Evolutionary conservation across 2,797 vertebrate species (phyloP).

Genomic region (Anas flavirostris): DNA sequence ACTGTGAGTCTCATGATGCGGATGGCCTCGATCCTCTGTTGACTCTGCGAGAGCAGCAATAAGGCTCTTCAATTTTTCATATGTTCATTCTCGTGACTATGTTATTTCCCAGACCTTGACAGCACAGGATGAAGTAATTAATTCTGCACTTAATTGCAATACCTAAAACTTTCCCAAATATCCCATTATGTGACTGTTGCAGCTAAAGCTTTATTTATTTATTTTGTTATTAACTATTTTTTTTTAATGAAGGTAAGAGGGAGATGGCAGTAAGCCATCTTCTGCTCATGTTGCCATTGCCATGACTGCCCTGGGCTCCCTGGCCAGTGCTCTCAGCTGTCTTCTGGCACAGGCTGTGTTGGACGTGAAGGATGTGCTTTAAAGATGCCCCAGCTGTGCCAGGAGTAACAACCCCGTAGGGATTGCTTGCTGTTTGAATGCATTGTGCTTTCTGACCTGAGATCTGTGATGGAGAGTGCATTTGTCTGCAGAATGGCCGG

Average conservation of each 20-base stretch:
- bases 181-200: neutral
- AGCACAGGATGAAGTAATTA: neutral
- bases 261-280: neutral
- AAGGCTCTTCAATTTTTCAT: neutral
- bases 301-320: neutral
- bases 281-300: neutral
- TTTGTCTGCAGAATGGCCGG: neutral
- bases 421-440: neutral
- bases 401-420: neutral
- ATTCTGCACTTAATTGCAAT: neutral
- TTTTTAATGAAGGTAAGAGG: neutral
- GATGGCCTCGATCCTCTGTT: neutral
- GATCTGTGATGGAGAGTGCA: accelerated
- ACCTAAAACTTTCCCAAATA: neutral
- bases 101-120: neutral
- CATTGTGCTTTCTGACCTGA: neutral
- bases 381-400: neutral
- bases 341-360: neutral
- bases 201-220: neutral
- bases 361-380: neutral
- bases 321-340: neutral
- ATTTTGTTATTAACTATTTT: neutral
- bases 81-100: neutral
- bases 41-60: neutral
- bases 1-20: neutral